Percentiles rank a stretch among this genome's conserved stretches.
phyloP scores from a whole-genome alignment of 2,888 invertebrate genomes.

The Seladonia tumulorum region DNA sequence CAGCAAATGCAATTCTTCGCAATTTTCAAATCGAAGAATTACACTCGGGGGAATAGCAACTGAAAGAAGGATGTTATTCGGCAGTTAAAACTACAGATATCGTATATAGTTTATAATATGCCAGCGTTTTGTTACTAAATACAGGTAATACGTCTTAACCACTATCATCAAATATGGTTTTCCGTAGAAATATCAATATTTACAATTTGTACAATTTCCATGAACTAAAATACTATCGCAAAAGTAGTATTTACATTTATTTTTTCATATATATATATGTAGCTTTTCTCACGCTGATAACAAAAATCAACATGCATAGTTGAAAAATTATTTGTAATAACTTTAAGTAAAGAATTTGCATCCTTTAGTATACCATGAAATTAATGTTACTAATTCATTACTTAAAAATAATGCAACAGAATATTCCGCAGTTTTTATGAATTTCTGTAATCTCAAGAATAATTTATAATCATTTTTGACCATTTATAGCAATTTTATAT shows the following conservation, averaged over 20 bases:
- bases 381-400: not conserved
- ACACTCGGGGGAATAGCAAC: not conserved
- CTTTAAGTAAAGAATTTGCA: not conserved
- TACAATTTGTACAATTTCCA: conserved; percentile 28
- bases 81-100: not conserved
- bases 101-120: conserved; percentile 4
- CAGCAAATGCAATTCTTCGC: not conserved
- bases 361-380: not conserved
- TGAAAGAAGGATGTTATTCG: not conserved
- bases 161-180: conserved; percentile 9
- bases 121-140: not conserved
- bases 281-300: not conserved
- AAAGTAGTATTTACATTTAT: not conserved
- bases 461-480: not conserved
- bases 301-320: not conserved
- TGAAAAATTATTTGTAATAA: not conserved
- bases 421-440: not conserved
- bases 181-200: conserved; percentile 36
- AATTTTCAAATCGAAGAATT: conserved; percentile 1
- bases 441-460: not conserved
- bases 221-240: not conserved
- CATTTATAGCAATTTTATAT: not conserved
- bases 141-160: not conserved
- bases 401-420: not conserved
- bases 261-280: not conserved